Evolutionary conservation across 2,888 invertebrate species (phyloP).

Genomic region (Lydus trimaculatus): DNA sequence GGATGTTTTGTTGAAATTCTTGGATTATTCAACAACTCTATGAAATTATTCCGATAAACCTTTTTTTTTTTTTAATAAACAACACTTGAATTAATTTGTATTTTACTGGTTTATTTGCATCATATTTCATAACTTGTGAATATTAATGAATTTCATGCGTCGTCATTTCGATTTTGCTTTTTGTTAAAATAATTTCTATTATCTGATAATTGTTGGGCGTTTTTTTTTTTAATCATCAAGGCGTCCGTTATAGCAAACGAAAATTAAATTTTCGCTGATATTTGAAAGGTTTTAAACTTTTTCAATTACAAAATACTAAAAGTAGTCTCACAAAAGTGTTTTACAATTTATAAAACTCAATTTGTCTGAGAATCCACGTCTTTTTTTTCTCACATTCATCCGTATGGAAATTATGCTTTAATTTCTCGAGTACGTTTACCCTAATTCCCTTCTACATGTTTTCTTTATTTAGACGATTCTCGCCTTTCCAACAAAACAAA

Average conservation of each 20-base stretch:
- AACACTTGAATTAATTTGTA: neutral
- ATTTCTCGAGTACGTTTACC: constrained; percentile 30
- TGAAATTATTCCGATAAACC: neutral
- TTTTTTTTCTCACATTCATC: neutral
- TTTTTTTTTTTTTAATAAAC: too few relatives aligned
- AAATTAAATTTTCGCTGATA: constrained; percentile 31
- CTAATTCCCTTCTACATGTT: constrained; percentile 29
- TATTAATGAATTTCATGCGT: neutral
- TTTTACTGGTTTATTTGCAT: neutral
- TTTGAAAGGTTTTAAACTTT: constrained; percentile 36
- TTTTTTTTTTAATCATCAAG: neutral
- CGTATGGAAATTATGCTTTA: constrained; percentile 32
- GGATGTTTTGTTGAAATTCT: constrained; percentile 19
- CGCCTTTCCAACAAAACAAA: neutral
- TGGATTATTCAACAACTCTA: constrained; percentile 11
- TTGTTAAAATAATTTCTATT: constrained; percentile 22
- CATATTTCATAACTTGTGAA: neutral
- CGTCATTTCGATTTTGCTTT: neutral
- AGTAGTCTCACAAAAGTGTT: constrained; percentile 34
- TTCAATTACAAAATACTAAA: constrained; percentile 40
- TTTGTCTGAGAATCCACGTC: constrained; percentile 25
- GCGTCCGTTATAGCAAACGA: constrained; percentile 13
- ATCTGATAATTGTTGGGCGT: constrained; percentile 8
- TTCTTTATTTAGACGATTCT: constrained; percentile 32
- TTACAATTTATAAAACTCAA: neutral